Percentiles rank a stretch among this genome's conserved stretches.
These are phyloP conservation scores for Simalia tracyae DNA, from an alignment of 2,797 vertebrate species.

Conservation along the genomic window DNA sequence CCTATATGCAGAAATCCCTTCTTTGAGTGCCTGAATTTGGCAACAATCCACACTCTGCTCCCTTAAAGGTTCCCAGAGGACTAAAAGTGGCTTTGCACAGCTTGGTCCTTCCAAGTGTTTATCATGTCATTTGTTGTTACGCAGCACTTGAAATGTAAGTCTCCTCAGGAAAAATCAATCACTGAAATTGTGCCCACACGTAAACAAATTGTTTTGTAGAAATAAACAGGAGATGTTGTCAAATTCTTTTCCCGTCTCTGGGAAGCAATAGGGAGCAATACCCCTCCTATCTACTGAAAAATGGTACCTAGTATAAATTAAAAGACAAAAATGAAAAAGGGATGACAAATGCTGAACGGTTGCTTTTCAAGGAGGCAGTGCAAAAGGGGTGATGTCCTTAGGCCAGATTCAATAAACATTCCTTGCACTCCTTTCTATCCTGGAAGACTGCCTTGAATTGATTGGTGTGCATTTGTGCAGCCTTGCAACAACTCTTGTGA, in stretches of 20 bases:
- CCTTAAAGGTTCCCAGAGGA: slow-evolving; percentile 7
- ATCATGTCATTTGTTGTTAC: slow-evolving; percentile 11
- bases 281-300: not conserved
- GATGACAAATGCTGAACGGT: not conserved
- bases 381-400: not conserved
- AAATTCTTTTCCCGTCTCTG: not conserved
- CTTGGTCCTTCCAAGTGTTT: not conserved
- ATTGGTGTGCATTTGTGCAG: slow-evolving; percentile 6
- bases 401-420: slow-evolving; percentile 35
- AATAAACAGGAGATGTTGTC: slow-evolving; percentile 19
- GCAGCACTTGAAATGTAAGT: slow-evolving; percentile 8
- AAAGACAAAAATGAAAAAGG: not conserved
- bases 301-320: not conserved
- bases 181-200: slow-evolving; percentile 7
- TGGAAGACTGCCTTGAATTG: not conserved
- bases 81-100: not conserved
- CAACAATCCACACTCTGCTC: slow-evolving; percentile 1
- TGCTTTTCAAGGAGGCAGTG: slow-evolving; percentile 6
- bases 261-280: slow-evolving; percentile 8
- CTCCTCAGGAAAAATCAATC: slow-evolving; percentile 22
- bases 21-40: not conserved
- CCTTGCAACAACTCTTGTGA: slow-evolving; percentile 18
- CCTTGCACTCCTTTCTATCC: not conserved
- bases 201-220: slow-evolving; percentile 21
- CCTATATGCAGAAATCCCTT: not conserved